phyloP scores from a whole-genome alignment of 2,888 invertebrate species.

The Pollenia amentaria region DNA sequence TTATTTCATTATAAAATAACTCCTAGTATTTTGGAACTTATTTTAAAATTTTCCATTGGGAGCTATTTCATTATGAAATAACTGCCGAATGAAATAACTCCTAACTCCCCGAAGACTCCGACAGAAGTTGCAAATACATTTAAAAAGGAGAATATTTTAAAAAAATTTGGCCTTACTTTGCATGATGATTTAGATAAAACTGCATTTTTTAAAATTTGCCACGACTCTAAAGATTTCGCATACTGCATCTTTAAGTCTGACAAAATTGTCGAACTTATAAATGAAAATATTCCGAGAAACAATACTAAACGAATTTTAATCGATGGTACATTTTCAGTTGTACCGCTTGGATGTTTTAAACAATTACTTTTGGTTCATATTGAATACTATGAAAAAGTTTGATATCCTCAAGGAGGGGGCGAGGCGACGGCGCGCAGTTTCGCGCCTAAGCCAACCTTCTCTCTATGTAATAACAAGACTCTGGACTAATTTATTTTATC shows the following conservation, averaged over 20 bases:
- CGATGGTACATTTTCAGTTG: slow-evolving; percentile 18
- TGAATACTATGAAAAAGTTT: no score
- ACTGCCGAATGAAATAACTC: no score
- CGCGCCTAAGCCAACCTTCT: no score
- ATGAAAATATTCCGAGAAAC: slow-evolving; percentile 15
- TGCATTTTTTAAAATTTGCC: slow-evolving; percentile 6
- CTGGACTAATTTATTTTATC: no score
- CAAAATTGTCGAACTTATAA: background rate
- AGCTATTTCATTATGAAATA: no score
- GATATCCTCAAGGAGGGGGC: background rate
- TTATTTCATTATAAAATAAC: no score
- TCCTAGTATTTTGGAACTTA: no score
- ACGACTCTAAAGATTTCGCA: slow-evolving; percentile 1
- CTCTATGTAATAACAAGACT: no score
- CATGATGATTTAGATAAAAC: background rate
- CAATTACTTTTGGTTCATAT: background rate
- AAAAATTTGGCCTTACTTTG: slow-evolving; percentile 2
- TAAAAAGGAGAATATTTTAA: slow-evolving; percentile 17
- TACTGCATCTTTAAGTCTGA: slow-evolving; percentile 19
- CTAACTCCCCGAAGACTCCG: slow-evolving; percentile 40
- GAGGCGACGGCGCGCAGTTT: no score
- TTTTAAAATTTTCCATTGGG: no score
- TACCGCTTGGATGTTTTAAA: slow-evolving; percentile 3
- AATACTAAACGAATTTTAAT: background rate
- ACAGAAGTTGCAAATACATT: slow-evolving; percentile 2